phyloP scores from a whole-genome alignment of 2,888 invertebrate genomes.

The Mythimna pallens region DNA sequence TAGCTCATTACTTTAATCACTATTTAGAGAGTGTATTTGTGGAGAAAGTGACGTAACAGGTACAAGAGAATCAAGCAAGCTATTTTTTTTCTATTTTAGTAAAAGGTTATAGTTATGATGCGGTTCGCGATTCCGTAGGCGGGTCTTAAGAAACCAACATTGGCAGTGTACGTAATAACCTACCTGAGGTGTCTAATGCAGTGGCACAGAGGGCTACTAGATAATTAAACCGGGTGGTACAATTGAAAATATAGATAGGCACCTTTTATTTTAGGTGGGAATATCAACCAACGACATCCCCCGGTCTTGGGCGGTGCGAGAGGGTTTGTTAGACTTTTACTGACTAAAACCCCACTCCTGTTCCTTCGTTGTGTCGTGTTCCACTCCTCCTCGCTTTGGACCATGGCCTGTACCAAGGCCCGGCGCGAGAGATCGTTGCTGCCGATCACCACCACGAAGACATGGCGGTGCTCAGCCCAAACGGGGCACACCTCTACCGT shows the following conservation, averaged over 20 bases:
- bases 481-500: too few relatives aligned
- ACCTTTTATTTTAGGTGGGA: too few relatives aligned
- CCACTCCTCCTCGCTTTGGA: too few relatives aligned
- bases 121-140: conserved; percentile 4
- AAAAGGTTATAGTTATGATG: conserved; percentile 1
- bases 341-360: too few relatives aligned
- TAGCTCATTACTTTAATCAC: conserved; percentile 27
- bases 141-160: neutral
- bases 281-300: too few relatives aligned
- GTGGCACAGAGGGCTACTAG: neutral
- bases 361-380: too few relatives aligned
- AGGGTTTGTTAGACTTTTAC: too few relatives aligned
- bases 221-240: conserved; percentile 7
- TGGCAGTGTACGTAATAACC: neutral
- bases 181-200: conserved; percentile 9
- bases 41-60: conserved; percentile 38
- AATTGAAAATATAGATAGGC: conserved; percentile 10
- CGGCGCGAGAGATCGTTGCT: too few relatives aligned
- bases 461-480: too few relatives aligned
- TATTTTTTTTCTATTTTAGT: neutral
- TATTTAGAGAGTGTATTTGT: conserved; percentile 38
- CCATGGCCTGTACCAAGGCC: too few relatives aligned
- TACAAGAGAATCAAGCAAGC: neutral
- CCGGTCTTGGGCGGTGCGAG: too few relatives aligned
- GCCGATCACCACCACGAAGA: too few relatives aligned